Percentiles rank a stretch among this genome's conserved stretches.
phyloP scores from a whole-genome alignment of 1,140 invertebrate genomes.

The Drosophila rhopaloa region DNA sequence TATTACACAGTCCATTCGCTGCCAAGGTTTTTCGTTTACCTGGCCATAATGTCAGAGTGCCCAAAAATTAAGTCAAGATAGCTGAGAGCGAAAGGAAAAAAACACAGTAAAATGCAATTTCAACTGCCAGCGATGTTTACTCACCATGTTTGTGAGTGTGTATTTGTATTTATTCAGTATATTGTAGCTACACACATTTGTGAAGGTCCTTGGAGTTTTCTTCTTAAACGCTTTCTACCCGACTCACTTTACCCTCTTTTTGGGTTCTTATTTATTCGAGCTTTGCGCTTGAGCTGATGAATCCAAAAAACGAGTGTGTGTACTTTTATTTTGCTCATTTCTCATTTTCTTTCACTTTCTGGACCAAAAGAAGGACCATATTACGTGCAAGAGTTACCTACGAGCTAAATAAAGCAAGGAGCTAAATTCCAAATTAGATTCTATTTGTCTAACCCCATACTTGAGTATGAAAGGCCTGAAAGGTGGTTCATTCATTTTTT shows the following conservation, averaged over 20 bases:
- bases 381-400: constrained; percentile 39
- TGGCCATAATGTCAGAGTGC: constrained; percentile 43
- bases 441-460: constrained; percentile 40
- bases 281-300: constrained; percentile 41
- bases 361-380: constrained; percentile 14
- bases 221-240: constrained; percentile 26
- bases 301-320: constrained; percentile 44
- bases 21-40: not conserved
- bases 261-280: constrained; percentile 56
- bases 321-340: constrained; percentile 72
- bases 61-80: constrained; percentile 72
- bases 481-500: constrained; percentile 25
- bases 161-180: constrained; percentile 72
- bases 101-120: constrained; percentile 59
- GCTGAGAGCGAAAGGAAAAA: constrained; percentile 10
- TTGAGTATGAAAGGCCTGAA: constrained; percentile 9
- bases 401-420: constrained; percentile 55
- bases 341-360: constrained; percentile 67
- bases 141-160: constrained; percentile 16
- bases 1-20: constrained; percentile 1
- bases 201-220: constrained; percentile 20
- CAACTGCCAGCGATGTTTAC: constrained; percentile 47
- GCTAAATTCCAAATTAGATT: constrained; percentile 65
- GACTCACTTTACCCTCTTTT: constrained; percentile 13
- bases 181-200: constrained; percentile 50